Evolutionary conservation across 1,140 invertebrate genomes (phyloP).

Genomic region (Eufriesea mexicana): DNA sequence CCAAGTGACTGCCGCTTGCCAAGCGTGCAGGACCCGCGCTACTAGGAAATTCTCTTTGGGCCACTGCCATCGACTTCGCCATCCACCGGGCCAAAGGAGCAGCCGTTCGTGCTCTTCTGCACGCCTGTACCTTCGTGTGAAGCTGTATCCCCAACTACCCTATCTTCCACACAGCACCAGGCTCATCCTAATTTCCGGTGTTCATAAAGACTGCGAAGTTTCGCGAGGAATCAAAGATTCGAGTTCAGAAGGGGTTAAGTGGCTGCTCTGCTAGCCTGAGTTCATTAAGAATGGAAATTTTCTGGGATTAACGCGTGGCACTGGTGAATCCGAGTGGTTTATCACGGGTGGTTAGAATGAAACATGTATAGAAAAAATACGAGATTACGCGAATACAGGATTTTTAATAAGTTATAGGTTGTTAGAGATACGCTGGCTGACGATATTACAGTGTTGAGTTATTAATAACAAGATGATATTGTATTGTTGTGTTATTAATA

Average conservation of each 20-base stretch:
- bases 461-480: too few relatives aligned
- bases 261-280: not conserved
- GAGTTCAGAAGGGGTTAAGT: not conserved
- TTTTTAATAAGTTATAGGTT: too few relatives aligned
- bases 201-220: constrained; percentile 15
- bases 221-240: constrained; percentile 7
- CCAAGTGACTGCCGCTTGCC: constrained; percentile 76
- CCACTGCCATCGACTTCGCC: constrained; percentile 75
- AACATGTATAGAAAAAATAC: too few relatives aligned
- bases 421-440: too few relatives aligned
- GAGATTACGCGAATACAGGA: too few relatives aligned
- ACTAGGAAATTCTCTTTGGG: constrained; percentile 81
- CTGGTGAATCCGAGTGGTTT: too few relatives aligned
- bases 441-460: too few relatives aligned
- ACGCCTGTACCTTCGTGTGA: constrained; percentile 17
- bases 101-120: constrained; percentile 41
- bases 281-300: not conserved
- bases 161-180: not conserved
- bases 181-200: constrained; percentile 9
- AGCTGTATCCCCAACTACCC: constrained; percentile 45
- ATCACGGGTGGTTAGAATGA: too few relatives aligned
- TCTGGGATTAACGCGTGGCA: not conserved
- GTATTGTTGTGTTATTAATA: too few relatives aligned
- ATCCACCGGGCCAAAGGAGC: constrained; percentile 65
- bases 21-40: constrained; percentile 70